Evolutionary conservation across 2,113 vertebrate species (phyloP).

Genomic region (Perognathus longimembris): DNA sequence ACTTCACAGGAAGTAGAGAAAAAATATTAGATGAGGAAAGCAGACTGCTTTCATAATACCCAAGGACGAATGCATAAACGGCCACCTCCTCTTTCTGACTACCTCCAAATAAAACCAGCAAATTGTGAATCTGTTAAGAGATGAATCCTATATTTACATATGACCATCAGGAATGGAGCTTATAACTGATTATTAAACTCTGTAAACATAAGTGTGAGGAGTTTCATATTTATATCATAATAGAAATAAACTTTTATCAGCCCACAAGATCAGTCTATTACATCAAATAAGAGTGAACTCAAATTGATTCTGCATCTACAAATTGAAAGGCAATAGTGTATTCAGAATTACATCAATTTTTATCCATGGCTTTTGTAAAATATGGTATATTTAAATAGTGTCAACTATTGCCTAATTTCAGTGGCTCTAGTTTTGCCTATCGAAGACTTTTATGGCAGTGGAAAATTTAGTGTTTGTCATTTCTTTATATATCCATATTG

Average conservation of each 20-base stretch:
- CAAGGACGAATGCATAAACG: too few species aligned
- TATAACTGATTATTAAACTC: too few species aligned
- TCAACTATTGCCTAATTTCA: not conserved
- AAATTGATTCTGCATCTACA: not conserved
- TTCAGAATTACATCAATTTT: slow-evolving; percentile 8
- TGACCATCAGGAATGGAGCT: too few species aligned
- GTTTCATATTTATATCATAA: too few species aligned
- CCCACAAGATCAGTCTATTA: not conserved
- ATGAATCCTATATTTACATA: too few species aligned
- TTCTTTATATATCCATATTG: not conserved
- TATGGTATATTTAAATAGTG: not conserved
- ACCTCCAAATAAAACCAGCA: too few species aligned
- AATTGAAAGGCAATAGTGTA: not conserved
- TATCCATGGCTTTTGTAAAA: not conserved
- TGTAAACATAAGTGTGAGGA: too few species aligned
- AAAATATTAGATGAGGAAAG: too few species aligned
- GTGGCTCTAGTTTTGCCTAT: not conserved
- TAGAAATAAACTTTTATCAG: slow-evolving; percentile 2
- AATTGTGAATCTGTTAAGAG: too few species aligned
- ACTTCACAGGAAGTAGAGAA: too few species aligned
- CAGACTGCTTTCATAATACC: too few species aligned
- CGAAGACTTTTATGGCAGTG: not conserved
- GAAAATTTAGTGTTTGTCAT: not conserved
- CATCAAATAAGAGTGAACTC: not conserved
- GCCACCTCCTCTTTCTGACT: too few species aligned